phyloP scores from a whole-genome alignment of 2,113 vertebrate species.

The Cromileptes altivelis region DNA sequence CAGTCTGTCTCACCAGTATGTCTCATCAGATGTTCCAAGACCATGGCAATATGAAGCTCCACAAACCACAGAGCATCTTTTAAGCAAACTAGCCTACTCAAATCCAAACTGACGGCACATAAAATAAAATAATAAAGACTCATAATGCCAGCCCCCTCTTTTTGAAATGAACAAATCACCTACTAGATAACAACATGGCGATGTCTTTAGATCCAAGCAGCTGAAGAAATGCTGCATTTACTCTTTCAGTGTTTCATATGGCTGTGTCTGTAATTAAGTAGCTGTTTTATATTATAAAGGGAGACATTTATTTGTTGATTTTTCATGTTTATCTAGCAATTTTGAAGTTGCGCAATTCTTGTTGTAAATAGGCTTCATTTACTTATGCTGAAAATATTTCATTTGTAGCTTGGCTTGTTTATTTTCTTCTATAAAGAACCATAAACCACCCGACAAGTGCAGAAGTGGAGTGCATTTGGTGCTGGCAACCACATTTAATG shows the following conservation, averaged over 20 bases:
- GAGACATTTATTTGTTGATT: background rate
- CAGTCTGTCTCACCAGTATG: no score
- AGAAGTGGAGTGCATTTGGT: background rate
- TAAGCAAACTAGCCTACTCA: no score
- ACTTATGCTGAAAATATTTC: background rate
- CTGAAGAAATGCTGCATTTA: background rate
- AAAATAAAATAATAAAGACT: no score
- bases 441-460: background rate
- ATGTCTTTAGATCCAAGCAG: no score
- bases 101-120: no score
- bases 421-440: background rate
- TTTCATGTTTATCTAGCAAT: background rate
- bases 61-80: no score
- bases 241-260: background rate
- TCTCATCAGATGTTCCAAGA: no score
- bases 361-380: background rate
- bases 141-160: no score
- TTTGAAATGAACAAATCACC: no score
- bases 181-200: background rate
- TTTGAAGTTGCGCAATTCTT: background rate
- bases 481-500: background rate
- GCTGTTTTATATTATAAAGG: background rate
- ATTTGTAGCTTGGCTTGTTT: background rate
- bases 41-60: no score
- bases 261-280: background rate